These are phyloP conservation scores for Physella acuta DNA, from an alignment of 1,140 invertebrate genomes.

Conservation along the genomic window DNA sequence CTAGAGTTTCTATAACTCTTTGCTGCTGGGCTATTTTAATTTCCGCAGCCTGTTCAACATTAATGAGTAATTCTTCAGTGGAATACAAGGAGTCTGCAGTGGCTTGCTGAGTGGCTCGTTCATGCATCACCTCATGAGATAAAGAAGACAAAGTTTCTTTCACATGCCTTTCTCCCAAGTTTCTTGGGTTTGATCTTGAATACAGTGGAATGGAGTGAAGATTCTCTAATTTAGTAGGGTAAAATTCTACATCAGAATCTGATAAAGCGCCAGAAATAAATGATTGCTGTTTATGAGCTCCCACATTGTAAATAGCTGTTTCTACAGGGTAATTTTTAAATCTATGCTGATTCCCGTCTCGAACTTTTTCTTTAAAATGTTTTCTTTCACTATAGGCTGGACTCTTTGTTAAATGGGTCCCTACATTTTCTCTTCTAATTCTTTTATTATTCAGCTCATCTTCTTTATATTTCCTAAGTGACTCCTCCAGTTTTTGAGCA, in stretches of 20 bases:
- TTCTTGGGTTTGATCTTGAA: neutral
- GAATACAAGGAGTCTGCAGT: constrained; percentile 39
- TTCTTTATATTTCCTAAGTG: constrained; percentile 38
- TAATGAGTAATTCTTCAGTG: constrained; percentile 38
- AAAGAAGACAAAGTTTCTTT: constrained; percentile 30
- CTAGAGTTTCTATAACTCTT: constrained; percentile 33
- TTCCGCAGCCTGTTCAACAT: constrained; percentile 40
- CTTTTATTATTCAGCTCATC: constrained; percentile 39
- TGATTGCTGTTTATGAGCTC: too few species aligned
- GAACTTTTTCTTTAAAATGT: neutral
- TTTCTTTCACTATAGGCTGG: neutral
- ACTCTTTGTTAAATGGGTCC: neutral
- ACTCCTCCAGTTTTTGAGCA: constrained; percentile 37
- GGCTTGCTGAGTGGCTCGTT: constrained; percentile 34
- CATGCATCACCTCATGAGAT: constrained; percentile 36
- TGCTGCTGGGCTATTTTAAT: constrained; percentile 35
- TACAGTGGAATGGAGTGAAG: neutral
- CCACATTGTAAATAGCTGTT: neutral
- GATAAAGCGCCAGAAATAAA: neutral
- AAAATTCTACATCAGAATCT: neutral
- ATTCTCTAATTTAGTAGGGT: neutral
- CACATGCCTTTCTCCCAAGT: constrained; percentile 18
- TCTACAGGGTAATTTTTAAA: neutral
- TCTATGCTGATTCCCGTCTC: neutral
- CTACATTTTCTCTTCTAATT: constrained; percentile 10